Evolutionary conservation across 2,797 vertebrate species (phyloP), one percentile per base, ranked within the genome.

Genomic region (Clarias pachynema): DNA sequence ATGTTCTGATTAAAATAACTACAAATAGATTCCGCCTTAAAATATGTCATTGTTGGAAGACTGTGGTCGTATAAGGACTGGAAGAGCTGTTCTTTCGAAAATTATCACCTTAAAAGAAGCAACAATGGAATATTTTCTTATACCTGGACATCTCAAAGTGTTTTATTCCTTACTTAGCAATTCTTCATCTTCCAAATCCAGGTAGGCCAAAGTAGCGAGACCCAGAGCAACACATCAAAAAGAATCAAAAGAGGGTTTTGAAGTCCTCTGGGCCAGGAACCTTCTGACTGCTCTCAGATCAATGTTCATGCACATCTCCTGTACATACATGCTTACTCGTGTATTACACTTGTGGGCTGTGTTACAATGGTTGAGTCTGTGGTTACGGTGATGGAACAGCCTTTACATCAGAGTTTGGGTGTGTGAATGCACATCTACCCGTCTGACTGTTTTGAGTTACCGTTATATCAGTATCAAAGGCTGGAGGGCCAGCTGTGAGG

Each of bases 381-480:
- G 59, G 82, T 44, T 75, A 65, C 10, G 1, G 37, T 63, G 57
- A 73, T 74, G 81, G 82, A 24, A 53, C 56, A 49, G 56, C 44
- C 18, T 65, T 14, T 77, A 8, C 37, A 31, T 53, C 26, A 53
- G 37, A 37, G 34, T 79, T 12, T 84, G 65, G 16, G 79, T 49
- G 73, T 49, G 53, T 40, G 57, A 72, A 31, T 60, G 82, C 40
- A 37, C 79, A 26, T 75, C 78, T 62, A 66, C 68, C 18, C 83
- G 68, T 37, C 77, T 85, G 85, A 86, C 74, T 73, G 69, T 85
- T 78, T 75, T 85, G 79, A 89, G 86, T 91, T 94, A 89, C 87
- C 80, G 90, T 90, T 88, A 89, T 94, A 92, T 93, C 89, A 85
- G 62, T 94, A 92, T 94, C 91, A 94, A 93, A 94, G 89, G 90